phyloP scores from a whole-genome alignment of 2,113 vertebrate genomes.

The Leuciscus idus region DNA sequence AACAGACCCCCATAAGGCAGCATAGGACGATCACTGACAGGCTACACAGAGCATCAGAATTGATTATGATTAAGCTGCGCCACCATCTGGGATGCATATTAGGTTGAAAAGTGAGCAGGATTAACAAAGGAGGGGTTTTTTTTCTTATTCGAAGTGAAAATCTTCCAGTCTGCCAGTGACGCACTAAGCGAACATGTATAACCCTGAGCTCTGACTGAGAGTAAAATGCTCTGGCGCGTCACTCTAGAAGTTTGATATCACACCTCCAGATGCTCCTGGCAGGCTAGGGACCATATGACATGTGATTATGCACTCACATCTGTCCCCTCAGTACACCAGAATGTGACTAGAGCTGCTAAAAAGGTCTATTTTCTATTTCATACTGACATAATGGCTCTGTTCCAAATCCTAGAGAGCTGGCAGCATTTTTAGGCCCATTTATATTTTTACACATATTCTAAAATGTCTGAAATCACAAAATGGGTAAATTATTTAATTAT shows the following conservation, averaged over 20 bases:
- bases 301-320: constrained; percentile 10
- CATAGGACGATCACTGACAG: not conserved
- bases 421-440: not conserved
- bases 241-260: constrained; percentile 13
- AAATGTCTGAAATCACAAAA: not conserved
- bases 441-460: not conserved
- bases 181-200: constrained; percentile 17
- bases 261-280: not conserved
- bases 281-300: constrained; percentile 1
- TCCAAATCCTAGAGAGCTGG: not conserved
- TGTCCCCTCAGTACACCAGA: not conserved
- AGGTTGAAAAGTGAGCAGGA: constrained; percentile 7
- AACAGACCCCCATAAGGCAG: not conserved
- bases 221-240: not conserved
- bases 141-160: constrained; percentile 16
- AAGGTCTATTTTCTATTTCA: not conserved
- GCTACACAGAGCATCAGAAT: not conserved
- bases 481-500: not conserved
- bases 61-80: not conserved
- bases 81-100: constrained; percentile 13
- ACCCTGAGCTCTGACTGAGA: constrained; percentile 13
- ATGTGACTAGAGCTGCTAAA: not conserved
- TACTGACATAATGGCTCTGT: not conserved
- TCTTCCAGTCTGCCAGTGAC: constrained; percentile 5
- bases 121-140: constrained; percentile 1